Conservation (phyloP, 2,113 vertebrate genomes). For the Willisornis vidua region DNA sequence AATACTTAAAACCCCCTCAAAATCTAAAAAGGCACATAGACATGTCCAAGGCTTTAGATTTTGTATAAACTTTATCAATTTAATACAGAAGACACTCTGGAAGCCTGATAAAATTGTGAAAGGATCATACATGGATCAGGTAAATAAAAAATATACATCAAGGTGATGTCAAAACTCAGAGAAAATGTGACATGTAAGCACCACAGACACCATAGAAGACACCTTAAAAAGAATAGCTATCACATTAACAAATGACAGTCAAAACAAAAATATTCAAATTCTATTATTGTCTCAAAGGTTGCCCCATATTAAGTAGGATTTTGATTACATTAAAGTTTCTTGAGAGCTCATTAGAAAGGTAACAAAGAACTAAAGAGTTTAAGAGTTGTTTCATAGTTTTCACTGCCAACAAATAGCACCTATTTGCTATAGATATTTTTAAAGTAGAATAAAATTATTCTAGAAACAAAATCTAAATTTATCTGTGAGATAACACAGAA, state of each 20-base stretch:
- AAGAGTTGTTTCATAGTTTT: not conserved
- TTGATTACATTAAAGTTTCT: not conserved
- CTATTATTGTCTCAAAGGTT: not conserved
- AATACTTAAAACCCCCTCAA: not conserved
- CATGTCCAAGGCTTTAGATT: not conserved
- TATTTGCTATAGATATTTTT: not conserved
- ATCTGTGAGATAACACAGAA: not conserved
- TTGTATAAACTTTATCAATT: not conserved
- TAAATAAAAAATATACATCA: not conserved
- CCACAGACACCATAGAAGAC: not conserved
- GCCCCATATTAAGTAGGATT: not conserved
- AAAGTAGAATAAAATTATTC: not conserved
- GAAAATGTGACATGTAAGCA: not conserved
- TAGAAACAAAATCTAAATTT: not conserved
- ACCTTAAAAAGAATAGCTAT: not conserved
- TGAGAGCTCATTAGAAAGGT: not conserved
- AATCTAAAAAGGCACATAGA: not conserved
- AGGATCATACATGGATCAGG: not conserved
- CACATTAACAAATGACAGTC: not conserved
- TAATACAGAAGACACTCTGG: not conserved
- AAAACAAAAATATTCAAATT: not conserved
- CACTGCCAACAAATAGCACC: not conserved
- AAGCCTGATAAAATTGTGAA: not conserved
- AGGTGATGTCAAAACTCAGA: not conserved
- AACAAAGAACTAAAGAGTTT: not conserved